Conservation (phyloP, 2,113 vertebrate genomes). For the Vulpes ferrilata region DNA sequence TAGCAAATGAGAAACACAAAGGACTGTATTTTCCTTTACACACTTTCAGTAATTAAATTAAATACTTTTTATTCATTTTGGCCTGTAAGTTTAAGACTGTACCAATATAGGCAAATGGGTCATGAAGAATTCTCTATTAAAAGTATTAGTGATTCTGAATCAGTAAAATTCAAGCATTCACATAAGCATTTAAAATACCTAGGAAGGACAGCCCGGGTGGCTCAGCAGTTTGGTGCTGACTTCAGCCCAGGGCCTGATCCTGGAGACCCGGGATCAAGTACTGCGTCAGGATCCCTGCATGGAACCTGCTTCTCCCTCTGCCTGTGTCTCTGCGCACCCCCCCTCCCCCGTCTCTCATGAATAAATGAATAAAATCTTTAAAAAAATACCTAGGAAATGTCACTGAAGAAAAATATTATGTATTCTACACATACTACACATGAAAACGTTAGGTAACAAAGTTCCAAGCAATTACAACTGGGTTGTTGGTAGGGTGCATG, state of each 20-base stretch:
- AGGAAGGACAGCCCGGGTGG: no score
- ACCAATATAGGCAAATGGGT: not conserved
- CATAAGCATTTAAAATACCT: not conserved
- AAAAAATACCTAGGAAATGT: not conserved
- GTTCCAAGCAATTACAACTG: not conserved
- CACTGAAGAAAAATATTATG: not conserved
- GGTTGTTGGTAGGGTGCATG: not conserved
- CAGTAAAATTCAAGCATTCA: not conserved
- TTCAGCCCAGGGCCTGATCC: no score
- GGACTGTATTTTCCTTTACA: not conserved
- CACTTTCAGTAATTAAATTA: not conserved
- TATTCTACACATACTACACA: not conserved
- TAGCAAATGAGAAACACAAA: not conserved
- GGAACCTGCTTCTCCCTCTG: no score
- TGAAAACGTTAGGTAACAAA: conserved; percentile 23
- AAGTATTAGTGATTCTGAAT: not conserved
- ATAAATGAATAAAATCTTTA: no score
- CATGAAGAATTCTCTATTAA: not conserved
- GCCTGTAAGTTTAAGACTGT: not conserved
- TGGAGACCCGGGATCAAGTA: no score
- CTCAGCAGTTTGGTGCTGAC: no score
- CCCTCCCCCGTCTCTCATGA: no score
- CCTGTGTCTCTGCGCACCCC: no score
- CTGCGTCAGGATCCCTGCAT: no score
- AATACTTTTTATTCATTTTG: not conserved